Conservation (phyloP, 2,888 invertebrate species). For the Acronicta leporina region DNA sequence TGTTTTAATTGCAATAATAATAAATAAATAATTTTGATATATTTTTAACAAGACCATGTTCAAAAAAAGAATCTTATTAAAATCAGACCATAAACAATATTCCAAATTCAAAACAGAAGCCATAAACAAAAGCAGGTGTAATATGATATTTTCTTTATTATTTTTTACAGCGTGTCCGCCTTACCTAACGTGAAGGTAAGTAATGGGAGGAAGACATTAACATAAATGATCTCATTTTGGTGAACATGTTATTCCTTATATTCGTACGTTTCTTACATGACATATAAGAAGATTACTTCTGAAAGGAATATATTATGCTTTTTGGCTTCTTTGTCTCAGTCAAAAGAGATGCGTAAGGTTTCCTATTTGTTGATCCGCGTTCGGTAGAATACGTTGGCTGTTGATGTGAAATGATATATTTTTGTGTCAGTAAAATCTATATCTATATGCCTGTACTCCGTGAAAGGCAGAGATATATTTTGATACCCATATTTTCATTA, state of each 20-base stretch:
- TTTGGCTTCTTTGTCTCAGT: background rate
- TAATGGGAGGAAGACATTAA: too few species aligned
- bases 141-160: slow-evolving; percentile 6
- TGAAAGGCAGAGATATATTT: too few species aligned
- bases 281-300: slow-evolving; percentile 9
- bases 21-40: too few species aligned
- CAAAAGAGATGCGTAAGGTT: background rate
- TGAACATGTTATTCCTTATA: slow-evolving; percentile 2
- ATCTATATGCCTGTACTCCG: too few species aligned
- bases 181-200: background rate
- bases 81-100: background rate
- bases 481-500: too few species aligned
- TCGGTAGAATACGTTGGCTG: too few species aligned
- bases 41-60: too few species aligned
- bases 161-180: slow-evolving; percentile 1
- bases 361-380: too few species aligned
- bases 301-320: background rate
- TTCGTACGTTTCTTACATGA: slow-evolving; percentile 2
- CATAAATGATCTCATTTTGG: slow-evolving; percentile 12
- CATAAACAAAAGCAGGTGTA: background rate
- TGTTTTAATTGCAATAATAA: too few species aligned
- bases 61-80: too few species aligned
- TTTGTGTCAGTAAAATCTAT: too few species aligned
- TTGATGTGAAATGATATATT: too few species aligned
- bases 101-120: background rate